Conservation (phyloP, 1,140 invertebrate species). For the Sitobion miscanthi region DNA sequence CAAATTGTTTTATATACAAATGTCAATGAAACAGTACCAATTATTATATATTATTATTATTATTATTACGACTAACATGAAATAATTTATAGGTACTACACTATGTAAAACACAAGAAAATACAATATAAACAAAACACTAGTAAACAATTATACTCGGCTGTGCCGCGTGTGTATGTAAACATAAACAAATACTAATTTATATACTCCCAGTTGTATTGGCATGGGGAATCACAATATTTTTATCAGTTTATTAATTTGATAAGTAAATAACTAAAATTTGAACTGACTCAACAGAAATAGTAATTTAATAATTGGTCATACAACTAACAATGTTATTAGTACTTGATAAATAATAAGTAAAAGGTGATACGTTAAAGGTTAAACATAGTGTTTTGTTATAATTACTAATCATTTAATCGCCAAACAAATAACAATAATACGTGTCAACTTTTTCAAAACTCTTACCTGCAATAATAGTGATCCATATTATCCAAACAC, state of each 20-base stretch:
- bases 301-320: background rate
- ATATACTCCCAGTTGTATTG: background rate
- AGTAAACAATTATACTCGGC: background rate
- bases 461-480: conserved; percentile 38
- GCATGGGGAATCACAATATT: background rate
- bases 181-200: background rate
- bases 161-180: background rate
- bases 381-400: background rate
- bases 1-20: background rate
- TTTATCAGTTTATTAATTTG: background rate
- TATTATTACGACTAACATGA: background rate
- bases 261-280: background rate
- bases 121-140: background rate
- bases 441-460: background rate
- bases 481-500: background rate
- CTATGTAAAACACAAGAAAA: background rate
- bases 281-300: background rate
- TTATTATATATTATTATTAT: background rate
- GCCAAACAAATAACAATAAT: background rate
- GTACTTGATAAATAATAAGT: background rate
- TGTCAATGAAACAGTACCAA: background rate
- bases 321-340: background rate
- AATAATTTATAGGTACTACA: background rate
- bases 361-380: too few relatives aligned
- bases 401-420: background rate